A percentile compares a stretch with the other conserved stretches of the same genome.
Conservation (phyloP, 2,113 vertebrate species). For the Ophthalmolycus amberensis region DNA sequence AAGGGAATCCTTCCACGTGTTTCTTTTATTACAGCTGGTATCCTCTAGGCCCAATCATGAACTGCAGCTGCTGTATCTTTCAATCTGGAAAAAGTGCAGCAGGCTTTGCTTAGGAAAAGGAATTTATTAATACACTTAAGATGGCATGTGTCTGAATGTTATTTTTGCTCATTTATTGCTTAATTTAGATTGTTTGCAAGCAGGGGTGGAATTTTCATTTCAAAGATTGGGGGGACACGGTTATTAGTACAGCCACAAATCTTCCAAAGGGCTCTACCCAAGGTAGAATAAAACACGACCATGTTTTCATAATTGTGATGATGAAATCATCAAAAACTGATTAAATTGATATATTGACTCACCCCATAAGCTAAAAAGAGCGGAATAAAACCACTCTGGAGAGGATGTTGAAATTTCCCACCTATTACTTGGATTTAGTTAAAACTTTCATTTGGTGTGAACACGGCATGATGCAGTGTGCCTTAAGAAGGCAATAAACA, state of each 20-base stretch:
- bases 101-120: background rate
- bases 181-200: background rate
- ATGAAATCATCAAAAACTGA: background rate
- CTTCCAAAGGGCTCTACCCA: background rate
- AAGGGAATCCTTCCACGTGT: background rate
- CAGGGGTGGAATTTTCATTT: background rate
- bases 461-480: no score
- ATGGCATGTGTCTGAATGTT: background rate
- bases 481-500: no score
- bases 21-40: background rate
- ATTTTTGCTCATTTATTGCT: background rate
- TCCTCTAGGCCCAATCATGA: background rate
- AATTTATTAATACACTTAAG: background rate
- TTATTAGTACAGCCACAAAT: background rate
- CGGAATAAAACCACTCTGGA: background rate
- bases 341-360: background rate
- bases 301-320: background rate
- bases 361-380: background rate
- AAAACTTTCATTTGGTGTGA: background rate
- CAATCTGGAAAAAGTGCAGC: background rate
- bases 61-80: conserved; percentile 6
- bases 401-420: background rate
- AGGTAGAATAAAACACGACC: background rate
- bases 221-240: background rate
- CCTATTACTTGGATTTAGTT: background rate